Evolutionary conservation across 2,113 vertebrate genomes (phyloP), one percentile per base, ranked within the genome.

Genomic region (Cyphomyrus plagiostoma): DNA sequence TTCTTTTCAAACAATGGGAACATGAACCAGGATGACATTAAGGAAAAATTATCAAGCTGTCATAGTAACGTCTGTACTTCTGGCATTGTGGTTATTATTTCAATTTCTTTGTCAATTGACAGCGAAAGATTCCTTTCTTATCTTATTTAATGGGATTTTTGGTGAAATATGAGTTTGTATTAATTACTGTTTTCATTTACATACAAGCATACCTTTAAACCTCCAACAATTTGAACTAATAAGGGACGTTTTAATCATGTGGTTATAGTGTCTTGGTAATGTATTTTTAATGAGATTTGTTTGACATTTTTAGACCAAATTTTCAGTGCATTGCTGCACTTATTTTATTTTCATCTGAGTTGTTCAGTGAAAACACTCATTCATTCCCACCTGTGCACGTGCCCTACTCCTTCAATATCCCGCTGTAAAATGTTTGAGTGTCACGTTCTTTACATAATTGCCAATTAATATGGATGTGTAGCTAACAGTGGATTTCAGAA

Each of bases 1-100:
- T 58, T 39, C 6, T 83, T 87, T 30, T 87, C 26, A 17, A 77
- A 87, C 88, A 50, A 39, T 45, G 30, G 62, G 19, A 86, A 53
- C 84, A 45, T 45, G 88, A 88, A 90, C 21, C 11, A 77, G 46
- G 66, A 26, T 50, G 46, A 26, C 62, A 88, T 88, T 88, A 77
- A 46, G 5, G 46, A 11, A 9, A 3, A 30, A 21, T 87, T 2
- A 21, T 58, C 35, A 58, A 39, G 26, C 9, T 48, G 39, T 49
- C 66, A n/a, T 46, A 49, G 17, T 21, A 9, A 88, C n/a, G 4
- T 50, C n/a, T 86, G 23, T 50, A 26, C 13, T 17, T 26, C 5
- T 26, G 9, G 23, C 17, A 10, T 19, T 88, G 21, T 46, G 46
- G 48, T 49, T 5, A 77, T 88, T 15, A 50, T 50, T 50, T 50